Evolutionary conservation across 2,797 vertebrate species (phyloP).

Genomic region (Oophaga sylvatica): DNA sequence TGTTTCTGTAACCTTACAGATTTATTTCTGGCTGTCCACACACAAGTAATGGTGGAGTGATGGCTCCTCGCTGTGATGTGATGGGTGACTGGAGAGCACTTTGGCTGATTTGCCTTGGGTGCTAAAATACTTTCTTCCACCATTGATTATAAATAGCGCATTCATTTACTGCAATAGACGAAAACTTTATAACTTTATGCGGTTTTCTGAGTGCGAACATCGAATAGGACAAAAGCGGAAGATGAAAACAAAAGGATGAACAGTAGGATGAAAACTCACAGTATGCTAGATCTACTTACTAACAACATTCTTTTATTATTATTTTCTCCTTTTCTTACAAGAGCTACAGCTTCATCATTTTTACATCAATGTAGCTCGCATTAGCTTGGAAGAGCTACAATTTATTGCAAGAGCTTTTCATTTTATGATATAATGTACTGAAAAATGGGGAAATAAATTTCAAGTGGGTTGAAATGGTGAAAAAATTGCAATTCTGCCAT

Average conservation of each 20-base stretch:
- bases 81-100: constrained; percentile 8
- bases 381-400: too few relatives aligned
- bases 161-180: constrained; percentile 3
- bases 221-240: not conserved
- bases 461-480: too few relatives aligned
- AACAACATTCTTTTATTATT: not conserved
- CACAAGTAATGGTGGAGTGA: not conserved
- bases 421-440: too few relatives aligned
- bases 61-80: not conserved
- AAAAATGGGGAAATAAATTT: too few relatives aligned
- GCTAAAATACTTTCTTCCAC: constrained; percentile 6
- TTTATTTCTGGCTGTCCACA: constrained; percentile 17
- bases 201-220: not conserved
- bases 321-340: too few relatives aligned
- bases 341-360: too few relatives aligned
- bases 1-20: not conserved
- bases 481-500: too few relatives aligned
- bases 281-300: not conserved
- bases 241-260: too few relatives aligned
- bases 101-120: constrained; percentile 25
- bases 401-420: too few relatives aligned
- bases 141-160: constrained; percentile 17
- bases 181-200: not conserved
- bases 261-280: not conserved
- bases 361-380: too few relatives aligned